Base-by-base conservation (phyloP, 2,888 invertebrate genomes). In the Physocephala rufipes region DNA sequence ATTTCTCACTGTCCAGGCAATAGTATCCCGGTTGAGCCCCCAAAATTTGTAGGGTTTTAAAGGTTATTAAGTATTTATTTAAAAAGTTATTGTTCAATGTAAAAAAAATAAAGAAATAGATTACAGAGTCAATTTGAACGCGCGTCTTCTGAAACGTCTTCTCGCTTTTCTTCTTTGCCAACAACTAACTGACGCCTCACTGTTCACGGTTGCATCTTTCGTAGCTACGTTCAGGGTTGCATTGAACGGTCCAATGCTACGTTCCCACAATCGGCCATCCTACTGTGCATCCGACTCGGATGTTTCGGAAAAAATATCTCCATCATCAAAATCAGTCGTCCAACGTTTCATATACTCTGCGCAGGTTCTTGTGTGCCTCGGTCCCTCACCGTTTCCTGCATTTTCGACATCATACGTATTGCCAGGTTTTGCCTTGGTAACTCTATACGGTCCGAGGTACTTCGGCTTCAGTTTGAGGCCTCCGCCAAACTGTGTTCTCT, bases 241-340 rank as follows among this genome's bases (percentile, higher is more conserved):
- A n/a, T n/a, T n/a, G n/a, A n/a, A n/a, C n/a, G n/a, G n/a, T n/a
- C n/a, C n/a, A n/a, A n/a, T n/a, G n/a, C n/a, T n/a, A 58, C 26
- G 2, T n/a, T 62, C 71, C 63, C 63, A 67, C 71, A 71, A 62
- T 66, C 71, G 67, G 67, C 55, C 71, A 71, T 73, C 55, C 62
- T 73, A 63, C 55, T 53, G n/a, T 16, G 51, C 26, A 71, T 70
- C 70, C 71, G 71, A 55, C 74, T 70, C 73, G 67, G 67, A 73
- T 70, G 58, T 49, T 3, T 24, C 45, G 30, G 51, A 53, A 47
- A n/a, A n/a, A n/a, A n/a, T n/a, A n/a, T 45, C 73, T 24, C 65
- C 68, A 7, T 68, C 67, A 62, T 62, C 3, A 30, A 5, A 62
- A 12, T n/a, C 0, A 15, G 1, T 21, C 15, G 24, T 21, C 64